Base-by-base conservation (phyloP, 2,113 vertebrate genomes). In the Percina caprodes region DNA sequence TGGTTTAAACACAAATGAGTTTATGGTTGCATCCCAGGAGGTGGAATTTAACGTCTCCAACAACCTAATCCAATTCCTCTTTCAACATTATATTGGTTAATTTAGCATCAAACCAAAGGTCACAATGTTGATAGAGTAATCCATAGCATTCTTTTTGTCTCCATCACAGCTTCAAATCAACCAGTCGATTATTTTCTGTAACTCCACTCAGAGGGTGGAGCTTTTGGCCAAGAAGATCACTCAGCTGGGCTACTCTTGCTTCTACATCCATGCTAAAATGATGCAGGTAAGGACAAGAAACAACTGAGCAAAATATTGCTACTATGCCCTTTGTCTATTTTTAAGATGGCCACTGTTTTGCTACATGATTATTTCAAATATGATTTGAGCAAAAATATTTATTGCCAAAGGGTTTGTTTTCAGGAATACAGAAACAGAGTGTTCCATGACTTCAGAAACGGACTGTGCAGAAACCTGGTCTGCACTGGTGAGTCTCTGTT, bases 241-340 rank as follows among this genome's bases (percentile, higher is more conserved):
- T 45, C 95, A 95, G 74, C 87, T 96, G 75, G 95, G 95, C 9
- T 96, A 96, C 89, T 96, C 95, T 77, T 96, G 95, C 78, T 96
- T 96, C 92, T 96, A 96, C 89, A 96, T 96, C 80, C 95, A 96
- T 9, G 95, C 95, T 46, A 96, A 95, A 89, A 96, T 96, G 95
- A 96, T 95, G 94, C 95, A 95, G 95, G 95, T 96, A 60, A 86
- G 83, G 45, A 61, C 6, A 19, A 42, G 6, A 6, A 7, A 49
- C 24, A 45, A 6, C 24, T 16, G 42, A 24, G 6, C 4, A 5
- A n/a, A 18, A 18, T 21, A 21, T 54, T 54, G 21, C 2, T n/a
- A 15, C 45, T 15, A 5, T 9, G 26, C 26, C 11, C 8, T 46
- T 5, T 5, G 18, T 19, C 13, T 62, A 21, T 21, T 61, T 35